phyloP scores from a whole-genome alignment of 2,113 vertebrate genomes.

The pig (Sus scrofa) region DNA sequence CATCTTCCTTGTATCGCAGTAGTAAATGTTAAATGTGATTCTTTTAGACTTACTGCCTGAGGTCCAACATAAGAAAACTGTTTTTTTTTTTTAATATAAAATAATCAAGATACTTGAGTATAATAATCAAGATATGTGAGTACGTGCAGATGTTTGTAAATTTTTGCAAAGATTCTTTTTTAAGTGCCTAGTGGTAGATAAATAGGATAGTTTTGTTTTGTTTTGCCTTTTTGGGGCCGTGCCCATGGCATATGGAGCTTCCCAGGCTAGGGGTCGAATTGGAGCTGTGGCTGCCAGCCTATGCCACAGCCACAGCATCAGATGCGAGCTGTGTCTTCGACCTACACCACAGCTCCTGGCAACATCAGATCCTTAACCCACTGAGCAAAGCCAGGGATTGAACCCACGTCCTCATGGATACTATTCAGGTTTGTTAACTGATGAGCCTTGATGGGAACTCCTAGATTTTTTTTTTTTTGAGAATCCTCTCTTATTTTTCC shows the following conservation, averaged over 20 bases:
- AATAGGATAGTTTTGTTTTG: not conserved
- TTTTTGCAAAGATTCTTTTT: conserved; percentile 49
- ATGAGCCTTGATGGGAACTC: too few species aligned
- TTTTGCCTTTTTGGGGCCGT: too few species aligned
- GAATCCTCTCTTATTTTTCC: conserved; percentile 48
- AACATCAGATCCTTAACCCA: too few species aligned
- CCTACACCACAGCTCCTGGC: too few species aligned
- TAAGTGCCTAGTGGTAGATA: not conserved
- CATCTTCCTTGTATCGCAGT: not conserved
- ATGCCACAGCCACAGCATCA: too few species aligned
- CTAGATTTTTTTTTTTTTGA: not conserved
- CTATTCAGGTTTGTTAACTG: too few species aligned
- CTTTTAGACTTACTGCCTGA: not conserved
- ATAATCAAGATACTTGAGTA: not conserved
- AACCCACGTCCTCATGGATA: too few species aligned
- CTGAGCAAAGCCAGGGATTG: too few species aligned
- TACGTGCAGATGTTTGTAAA: not conserved
- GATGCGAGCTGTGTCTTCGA: too few species aligned
- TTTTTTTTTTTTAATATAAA: not conserved
- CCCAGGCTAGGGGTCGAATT: too few species aligned
- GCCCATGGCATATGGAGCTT: too few species aligned
- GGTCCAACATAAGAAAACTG: not conserved
- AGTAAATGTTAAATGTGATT: conserved; percentile 30
- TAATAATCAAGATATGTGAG: not conserved
- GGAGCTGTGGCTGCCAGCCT: too few species aligned